Evolutionary conservation across 1,140 invertebrate genomes (phyloP), one percentile per base, ranked within the genome.

Genomic region (Eciton burchellii): DNA sequence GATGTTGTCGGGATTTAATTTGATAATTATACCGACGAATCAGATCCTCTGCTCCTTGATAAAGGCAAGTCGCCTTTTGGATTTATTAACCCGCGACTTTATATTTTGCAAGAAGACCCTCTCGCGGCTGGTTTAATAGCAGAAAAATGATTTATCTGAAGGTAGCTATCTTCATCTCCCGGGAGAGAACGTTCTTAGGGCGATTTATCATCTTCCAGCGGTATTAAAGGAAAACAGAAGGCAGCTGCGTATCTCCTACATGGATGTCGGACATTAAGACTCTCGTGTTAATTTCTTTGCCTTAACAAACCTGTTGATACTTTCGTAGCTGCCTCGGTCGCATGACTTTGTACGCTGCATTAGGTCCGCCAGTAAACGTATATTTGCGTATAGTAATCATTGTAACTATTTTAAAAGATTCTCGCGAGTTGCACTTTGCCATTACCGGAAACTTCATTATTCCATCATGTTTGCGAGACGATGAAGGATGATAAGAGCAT

Each of bases 161-260:
- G 43, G 47, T 14, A 77, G 62, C 62, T 77, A 77, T 29, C 47
- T 66, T 68, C 62, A 29, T 77, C 49, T 57, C 49, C 16, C 62
- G 5, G 3, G 63, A 45, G 63, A 45, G 74, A 77, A 54, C 62
- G 8, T 68, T 74, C 19, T 12, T 54, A 47, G 16, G 43, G 21
- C 49, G 62, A 77, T 77, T 77, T 56, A 77, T 77, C 74, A 77
- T 77, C 74, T 68, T 77, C 62, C 16, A 29, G 63, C 35, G 62
- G 24, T 65, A 77, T 77, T 77, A 77, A 77, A 77, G 56, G 74
- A 77, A 77, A 68, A 68, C 62, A 77, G 52, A 77, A 77, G 68
- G 49, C 49, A 68, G 52, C 74, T 77, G 49, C 74, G 74, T 77
- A 47, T 77, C 66, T 77, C 63, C 56, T 45, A 43, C 47, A 47